phyloP scores from a whole-genome alignment of 37 sponge, comb jelly and placozoan genomes.

The Aphrocallistes beatrix region DNA sequence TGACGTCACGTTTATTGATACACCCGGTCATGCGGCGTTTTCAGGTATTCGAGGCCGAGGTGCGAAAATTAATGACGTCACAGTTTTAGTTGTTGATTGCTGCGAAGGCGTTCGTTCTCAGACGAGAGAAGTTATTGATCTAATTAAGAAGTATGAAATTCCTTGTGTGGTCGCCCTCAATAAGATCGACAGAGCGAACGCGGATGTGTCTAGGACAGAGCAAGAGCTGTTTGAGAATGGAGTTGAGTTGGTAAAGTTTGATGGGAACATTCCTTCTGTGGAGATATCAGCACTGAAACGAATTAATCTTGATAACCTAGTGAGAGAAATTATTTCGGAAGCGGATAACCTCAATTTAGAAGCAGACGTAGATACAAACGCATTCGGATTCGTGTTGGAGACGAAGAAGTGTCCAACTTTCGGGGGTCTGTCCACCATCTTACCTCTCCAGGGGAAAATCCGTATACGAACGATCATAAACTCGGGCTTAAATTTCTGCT shows the following conservation, averaged over 20 bases:
- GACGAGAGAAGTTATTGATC: conserved; percentile 66
- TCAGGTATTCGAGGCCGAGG: conserved; percentile 70
- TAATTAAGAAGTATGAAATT: conserved; percentile 44
- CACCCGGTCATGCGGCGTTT: conserved; percentile 96
- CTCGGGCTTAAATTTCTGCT: not conserved
- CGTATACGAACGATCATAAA: not conserved
- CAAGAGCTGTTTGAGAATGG: conserved; percentile 49
- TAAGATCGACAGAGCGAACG: conserved; percentile 65
- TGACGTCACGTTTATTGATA: conserved; percentile 82
- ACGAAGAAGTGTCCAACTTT: not conserved
- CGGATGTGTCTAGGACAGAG: conserved; percentile 36
- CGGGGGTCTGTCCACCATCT: not conserved
- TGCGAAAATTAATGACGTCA: conserved; percentile 64
- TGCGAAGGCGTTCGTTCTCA: conserved; percentile 85
- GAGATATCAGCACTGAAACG: conserved; percentile 68
- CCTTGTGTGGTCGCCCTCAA: conserved; percentile 90
- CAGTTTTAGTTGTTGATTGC: conserved; percentile 85
- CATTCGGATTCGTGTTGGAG: not conserved
- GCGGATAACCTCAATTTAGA: not conserved
- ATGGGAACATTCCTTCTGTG: conserved; percentile 68
- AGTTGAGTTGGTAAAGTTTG: conserved; percentile 63
- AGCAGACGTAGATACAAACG: not conserved
- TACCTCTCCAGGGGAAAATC: not conserved
- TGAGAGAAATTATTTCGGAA: not conserved
- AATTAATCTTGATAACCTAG: not conserved